Evolutionary conservation across 1,140 invertebrate species (phyloP), one percentile per base, ranked within the genome.

Genomic region (Lepidurus packardi): DNA sequence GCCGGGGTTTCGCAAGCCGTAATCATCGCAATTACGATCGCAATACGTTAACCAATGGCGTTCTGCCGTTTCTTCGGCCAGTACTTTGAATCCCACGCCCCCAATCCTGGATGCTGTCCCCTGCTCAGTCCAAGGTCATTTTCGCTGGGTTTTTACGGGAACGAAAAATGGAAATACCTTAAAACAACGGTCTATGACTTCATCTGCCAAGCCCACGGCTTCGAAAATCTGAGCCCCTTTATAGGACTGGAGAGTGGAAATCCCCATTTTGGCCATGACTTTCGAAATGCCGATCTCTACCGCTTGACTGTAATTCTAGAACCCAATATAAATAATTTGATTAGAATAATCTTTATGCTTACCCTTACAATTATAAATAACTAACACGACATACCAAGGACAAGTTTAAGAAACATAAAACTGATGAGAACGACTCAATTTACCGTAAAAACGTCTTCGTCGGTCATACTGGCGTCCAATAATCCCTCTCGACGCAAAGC

Each of bases 231-330:
- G 98, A 6, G 98, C 98, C 81, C 96, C 95, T 87, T 99, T 99
- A 85, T 99, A 99, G n/a, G 96, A 98, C 84, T 99, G 97, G 21
- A 99, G 86, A 0, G 97, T 99, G 73, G 96, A 98, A 83, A 99
- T 99, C 53, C 98, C 98, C 98, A 99, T 99, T 86, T 99, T 99
- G 1, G 98, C 97, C 98, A 99, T 99, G 0, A 98, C 90, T 85
- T 95, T 95, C 1, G 92, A 89, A 78, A 95, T 90, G 77, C 94
- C 94, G 11, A 91, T 90, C 83, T 94, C 93, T 82, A 94, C 89
- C 7, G 90, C 90, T 73, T 89, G 88, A 25, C 87, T 86, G 84
- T 92, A 93, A 84, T 90, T 92, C 88, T 89, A 74, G 24, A 25
- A 10, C 24, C 4, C 78, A 13, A 9, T 4, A 34, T 34, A 34